These are phyloP conservation scores for Harpagoxenus sublaevis DNA, from an alignment of 2,888 invertebrate genomes.

Conservation along the genomic window DNA sequence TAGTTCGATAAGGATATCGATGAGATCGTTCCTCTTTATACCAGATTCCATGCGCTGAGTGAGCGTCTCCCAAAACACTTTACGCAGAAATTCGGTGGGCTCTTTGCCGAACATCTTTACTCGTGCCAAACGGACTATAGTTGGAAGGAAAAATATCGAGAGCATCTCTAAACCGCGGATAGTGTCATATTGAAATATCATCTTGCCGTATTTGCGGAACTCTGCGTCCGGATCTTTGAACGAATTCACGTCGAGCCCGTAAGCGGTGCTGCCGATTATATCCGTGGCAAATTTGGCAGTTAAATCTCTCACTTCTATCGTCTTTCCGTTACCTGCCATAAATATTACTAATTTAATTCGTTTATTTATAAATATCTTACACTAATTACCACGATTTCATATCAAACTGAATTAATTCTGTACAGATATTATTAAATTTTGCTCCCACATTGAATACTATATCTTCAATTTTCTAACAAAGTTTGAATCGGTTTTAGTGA, in stretches of 20 bases:
- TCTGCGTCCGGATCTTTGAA: conserved; percentile 85
- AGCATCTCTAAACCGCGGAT: conserved; percentile 83
- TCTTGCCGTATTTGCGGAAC: conserved; percentile 85
- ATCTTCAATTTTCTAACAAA: background rate
- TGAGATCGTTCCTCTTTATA: conserved; percentile 84
- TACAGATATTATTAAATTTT: background rate
- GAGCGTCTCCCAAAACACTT: conserved; percentile 86
- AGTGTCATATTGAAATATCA: conserved; percentile 83
- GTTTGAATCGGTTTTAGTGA: background rate
- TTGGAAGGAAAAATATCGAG: conserved; percentile 86
- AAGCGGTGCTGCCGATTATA: conserved; percentile 87
- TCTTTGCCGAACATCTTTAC: conserved; percentile 84
- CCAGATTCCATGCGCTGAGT: conserved; percentile 84
- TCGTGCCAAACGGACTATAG: conserved; percentile 81
- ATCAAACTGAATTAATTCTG: background rate
- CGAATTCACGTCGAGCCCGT: conserved; percentile 86
- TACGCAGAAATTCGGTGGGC: conserved; percentile 83
- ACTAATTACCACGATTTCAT: background rate
- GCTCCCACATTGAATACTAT: background rate
- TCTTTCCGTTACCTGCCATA: conserved; percentile 67
- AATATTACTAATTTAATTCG: background rate
- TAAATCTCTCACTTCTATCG: conserved; percentile 81
- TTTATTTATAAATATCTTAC: background rate
- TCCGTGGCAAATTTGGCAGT: conserved; percentile 84
- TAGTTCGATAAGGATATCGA: conserved; percentile 86